Conservation (phyloP, 1,140 invertebrate species). For the Drosophila nebulosa region DNA sequence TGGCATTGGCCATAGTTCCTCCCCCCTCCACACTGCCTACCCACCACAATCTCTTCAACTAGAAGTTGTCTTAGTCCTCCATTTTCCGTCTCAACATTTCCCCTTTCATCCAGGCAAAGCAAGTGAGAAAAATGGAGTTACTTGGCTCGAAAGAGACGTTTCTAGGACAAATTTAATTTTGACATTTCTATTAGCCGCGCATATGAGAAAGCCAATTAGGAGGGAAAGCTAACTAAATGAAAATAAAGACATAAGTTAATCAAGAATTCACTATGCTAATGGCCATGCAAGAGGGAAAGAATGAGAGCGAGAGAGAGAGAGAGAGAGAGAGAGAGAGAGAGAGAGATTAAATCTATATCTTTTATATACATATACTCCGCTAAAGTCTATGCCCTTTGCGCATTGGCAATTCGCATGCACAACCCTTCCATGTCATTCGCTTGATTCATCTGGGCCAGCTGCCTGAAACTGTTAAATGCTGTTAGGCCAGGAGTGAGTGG, state of each 20-base stretch:
- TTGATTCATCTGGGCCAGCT: slow-evolving; percentile 40
- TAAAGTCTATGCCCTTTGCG: not conserved
- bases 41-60: slow-evolving; percentile 29
- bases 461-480: slow-evolving; percentile 64
- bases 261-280: not conserved
- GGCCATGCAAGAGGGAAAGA: too few species aligned
- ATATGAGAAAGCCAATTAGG: slow-evolving; percentile 15
- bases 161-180: slow-evolving; percentile 47
- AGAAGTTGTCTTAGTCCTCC: slow-evolving; percentile 33
- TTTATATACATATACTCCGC: not conserved
- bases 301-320: too few species aligned
- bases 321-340: not conserved
- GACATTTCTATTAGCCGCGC: slow-evolving; percentile 42
- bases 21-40: not conserved
- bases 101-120: slow-evolving; percentile 29
- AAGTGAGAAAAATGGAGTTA: slow-evolving; percentile 23
- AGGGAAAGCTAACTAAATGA: slow-evolving; percentile 20
- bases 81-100: not conserved
- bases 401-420: not conserved
- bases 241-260: not conserved
- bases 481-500: slow-evolving; percentile 38
- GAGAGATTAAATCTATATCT: slow-evolving; percentile 7
- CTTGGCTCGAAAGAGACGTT: slow-evolving; percentile 26
- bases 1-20: slow-evolving; percentile 67
- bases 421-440: slow-evolving; percentile 31